Percentiles rank a stretch among this genome's conserved stretches.
Conservation (phyloP, 1,140 invertebrate genomes). For the Anthonomus grandis region DNA sequence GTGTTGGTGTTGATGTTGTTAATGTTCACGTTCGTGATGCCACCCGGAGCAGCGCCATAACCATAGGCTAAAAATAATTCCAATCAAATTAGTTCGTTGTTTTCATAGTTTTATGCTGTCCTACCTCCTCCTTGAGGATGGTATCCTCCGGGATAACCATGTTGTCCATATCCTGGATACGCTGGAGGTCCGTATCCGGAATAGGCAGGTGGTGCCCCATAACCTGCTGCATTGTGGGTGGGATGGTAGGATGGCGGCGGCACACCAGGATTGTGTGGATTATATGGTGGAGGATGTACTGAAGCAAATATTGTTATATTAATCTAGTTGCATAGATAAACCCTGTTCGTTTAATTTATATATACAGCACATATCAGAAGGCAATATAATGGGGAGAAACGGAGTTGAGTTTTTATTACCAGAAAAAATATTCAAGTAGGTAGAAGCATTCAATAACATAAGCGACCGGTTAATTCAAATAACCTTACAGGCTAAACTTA, state of each 20-base stretch:
- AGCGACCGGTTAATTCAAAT: too few relatives aligned
- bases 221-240: slow-evolving; percentile 29
- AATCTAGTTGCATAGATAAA: not conserved
- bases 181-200: not conserved
- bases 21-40: slow-evolving; percentile 17
- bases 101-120: too few relatives aligned
- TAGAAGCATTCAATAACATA: too few relatives aligned
- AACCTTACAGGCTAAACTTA: too few relatives aligned
- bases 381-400: too few relatives aligned
- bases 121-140: slow-evolving; percentile 11
- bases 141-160: slow-evolving; percentile 14
- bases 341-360: too few relatives aligned
- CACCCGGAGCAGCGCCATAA: too few relatives aligned
- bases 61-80: not conserved
- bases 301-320: not conserved
- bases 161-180: slow-evolving; percentile 11
- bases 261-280: slow-evolving; percentile 12
- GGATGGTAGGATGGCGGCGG: slow-evolving; percentile 26
- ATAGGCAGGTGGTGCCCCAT: slow-evolving; percentile 28
- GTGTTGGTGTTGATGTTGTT: slow-evolving; percentile 30
- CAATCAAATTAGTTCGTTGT: not conserved
- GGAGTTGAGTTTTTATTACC: too few relatives aligned
- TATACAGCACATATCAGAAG: too few relatives aligned
- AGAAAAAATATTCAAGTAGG: too few relatives aligned
- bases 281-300: slow-evolving; percentile 19